Conservation (phyloP, 2,888 invertebrate genomes). For the Stictocephala bisonia region DNA sequence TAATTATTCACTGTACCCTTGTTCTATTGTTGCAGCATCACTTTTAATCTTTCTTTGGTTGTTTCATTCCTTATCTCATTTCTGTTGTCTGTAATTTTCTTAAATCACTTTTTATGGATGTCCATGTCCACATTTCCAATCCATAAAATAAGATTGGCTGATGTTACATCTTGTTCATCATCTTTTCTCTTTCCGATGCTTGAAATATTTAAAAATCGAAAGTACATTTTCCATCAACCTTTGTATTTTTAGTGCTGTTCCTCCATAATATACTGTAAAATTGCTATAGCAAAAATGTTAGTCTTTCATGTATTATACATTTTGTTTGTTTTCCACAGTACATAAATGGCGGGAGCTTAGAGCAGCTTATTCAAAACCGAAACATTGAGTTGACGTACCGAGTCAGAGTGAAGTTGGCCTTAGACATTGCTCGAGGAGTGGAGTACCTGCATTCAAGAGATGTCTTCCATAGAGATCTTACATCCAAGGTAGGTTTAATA, state of each 20-base stretch:
- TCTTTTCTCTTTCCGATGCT: too few relatives aligned
- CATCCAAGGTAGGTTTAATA: constrained; percentile 57
- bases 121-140: too few relatives aligned
- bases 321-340: constrained; percentile 68
- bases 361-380: constrained; percentile 86
- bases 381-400: constrained; percentile 80
- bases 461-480: constrained; percentile 79
- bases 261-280: too few relatives aligned
- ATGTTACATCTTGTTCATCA: too few relatives aligned
- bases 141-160: too few relatives aligned
- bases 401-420: constrained; percentile 83
- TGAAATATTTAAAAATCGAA: background rate
- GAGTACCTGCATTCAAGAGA: constrained; percentile 92
- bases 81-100: too few relatives aligned
- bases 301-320: background rate
- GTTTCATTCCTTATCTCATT: too few relatives aligned
- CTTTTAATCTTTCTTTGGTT: too few relatives aligned
- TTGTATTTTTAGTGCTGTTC: too few relatives aligned
- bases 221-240: background rate
- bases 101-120: too few relatives aligned
- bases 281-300: background rate
- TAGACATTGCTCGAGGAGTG: constrained; percentile 92
- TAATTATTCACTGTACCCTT: too few relatives aligned
- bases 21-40: too few relatives aligned
- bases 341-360: constrained; percentile 94